Evolutionary conservation across 1,140 invertebrate species (phyloP).

Genomic region (Acyrthosiphon pisum): DNA sequence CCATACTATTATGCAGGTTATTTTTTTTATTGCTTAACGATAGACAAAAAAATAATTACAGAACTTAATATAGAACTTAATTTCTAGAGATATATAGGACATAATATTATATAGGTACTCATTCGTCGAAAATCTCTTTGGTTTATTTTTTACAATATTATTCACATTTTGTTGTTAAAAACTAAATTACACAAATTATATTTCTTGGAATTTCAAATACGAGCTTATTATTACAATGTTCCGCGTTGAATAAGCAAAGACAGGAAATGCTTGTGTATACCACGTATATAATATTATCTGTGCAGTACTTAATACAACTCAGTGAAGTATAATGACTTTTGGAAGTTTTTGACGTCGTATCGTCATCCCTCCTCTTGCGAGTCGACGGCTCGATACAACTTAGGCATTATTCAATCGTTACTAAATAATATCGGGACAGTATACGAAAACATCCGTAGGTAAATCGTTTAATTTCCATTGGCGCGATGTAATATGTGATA

Average conservation of each 20-base stretch:
- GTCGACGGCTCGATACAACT: background rate
- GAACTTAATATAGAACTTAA: no score
- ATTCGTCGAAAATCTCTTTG: no score
- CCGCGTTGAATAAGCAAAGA: background rate
- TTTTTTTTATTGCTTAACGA: no score
- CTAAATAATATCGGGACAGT: background rate
- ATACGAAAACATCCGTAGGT: background rate
- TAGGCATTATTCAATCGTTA: background rate
- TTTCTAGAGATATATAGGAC: no score
- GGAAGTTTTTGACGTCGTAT: background rate
- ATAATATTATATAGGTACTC: no score
- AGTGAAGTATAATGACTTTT: conserved; percentile 8
- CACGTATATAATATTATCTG: background rate
- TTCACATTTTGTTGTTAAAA: background rate
- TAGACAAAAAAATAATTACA: no score
- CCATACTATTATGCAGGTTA: no score
- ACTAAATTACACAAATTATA: background rate
- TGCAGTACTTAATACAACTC: background rate
- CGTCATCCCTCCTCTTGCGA: background rate
- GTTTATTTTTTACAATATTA: background rate
- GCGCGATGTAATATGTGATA: background rate
- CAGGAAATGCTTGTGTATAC: background rate
- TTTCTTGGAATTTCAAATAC: background rate
- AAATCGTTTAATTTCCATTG: background rate
- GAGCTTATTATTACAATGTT: background rate